Evolutionary conservation across 2,797 vertebrate genomes (phyloP).

Genomic region (Sebastes nivosus): DNA sequence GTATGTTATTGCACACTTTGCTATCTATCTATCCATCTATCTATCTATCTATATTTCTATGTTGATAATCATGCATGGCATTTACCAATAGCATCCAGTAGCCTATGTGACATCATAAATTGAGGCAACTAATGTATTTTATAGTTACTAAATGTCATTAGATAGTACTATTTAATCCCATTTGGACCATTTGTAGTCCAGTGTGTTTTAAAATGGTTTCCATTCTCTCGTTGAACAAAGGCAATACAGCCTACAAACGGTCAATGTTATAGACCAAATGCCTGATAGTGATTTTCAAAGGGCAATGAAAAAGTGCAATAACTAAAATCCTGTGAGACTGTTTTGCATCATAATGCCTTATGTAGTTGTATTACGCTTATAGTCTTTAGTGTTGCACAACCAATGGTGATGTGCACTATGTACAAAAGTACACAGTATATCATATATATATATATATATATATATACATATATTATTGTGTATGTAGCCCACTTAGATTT

Average conservation of each 20-base stretch:
- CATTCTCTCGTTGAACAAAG: neutral
- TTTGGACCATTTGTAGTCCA: neutral
- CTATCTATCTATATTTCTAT: no score
- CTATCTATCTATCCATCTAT: no score
- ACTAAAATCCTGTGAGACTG: neutral
- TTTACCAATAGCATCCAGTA: neutral
- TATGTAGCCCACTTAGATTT: neutral
- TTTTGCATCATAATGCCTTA: neutral
- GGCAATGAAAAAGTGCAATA: neutral
- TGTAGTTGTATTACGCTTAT: neutral
- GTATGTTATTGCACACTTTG: no score
- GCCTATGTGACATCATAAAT: neutral
- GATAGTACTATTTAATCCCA: neutral
- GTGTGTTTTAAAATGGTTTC: neutral
- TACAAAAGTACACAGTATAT: neutral
- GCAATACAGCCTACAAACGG: neutral
- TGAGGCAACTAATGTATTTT: neutral
- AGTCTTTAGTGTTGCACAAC: neutral
- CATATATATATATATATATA: neutral
- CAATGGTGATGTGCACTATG: neutral
- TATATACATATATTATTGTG: neutral
- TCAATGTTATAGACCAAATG: neutral
- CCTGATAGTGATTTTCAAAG: neutral
- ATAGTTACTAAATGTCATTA: neutral
- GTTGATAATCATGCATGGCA: neutral